Percentiles rank a stretch among this genome's conserved stretches.
These are phyloP conservation scores for Isurus oxyrinchus DNA, from an alignment of 2,113 vertebrate species.

Conservation along the genomic window DNA sequence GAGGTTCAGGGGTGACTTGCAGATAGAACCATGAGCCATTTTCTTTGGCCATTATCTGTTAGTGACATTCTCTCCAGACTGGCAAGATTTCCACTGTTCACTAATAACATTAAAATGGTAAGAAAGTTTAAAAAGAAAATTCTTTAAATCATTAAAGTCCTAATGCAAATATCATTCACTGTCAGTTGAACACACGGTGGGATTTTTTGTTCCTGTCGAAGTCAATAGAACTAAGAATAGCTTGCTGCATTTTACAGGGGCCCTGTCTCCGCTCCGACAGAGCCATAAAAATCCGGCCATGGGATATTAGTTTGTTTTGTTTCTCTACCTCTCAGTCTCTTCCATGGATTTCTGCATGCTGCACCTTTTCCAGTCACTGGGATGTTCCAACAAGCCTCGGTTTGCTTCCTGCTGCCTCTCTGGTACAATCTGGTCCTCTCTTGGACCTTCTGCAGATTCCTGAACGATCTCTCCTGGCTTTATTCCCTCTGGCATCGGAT, in stretches of 20 bases:
- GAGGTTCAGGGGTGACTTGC: not conserved
- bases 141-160: not conserved
- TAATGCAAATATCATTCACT: not conserved
- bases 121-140: not conserved
- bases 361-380: slow-evolving; percentile 7
- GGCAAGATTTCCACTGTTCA: not conserved
- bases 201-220: too few relatives aligned
- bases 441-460: not conserved
- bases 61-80: not conserved
- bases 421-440: not conserved
- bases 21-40: not conserved
- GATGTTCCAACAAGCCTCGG: not conserved
- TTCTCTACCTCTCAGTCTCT: not conserved
- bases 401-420: not conserved
- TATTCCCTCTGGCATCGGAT: not conserved
- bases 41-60: not conserved
- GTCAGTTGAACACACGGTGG: too few relatives aligned
- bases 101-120: not conserved
- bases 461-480: not conserved
- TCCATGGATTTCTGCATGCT: not conserved
- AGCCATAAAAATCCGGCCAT: not conserved
- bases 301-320: not conserved
- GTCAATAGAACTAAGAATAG: too few relatives aligned
- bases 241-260: too few relatives aligned
- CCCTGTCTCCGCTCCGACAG: too few relatives aligned